A percentile compares a stretch with the other conserved stretches of the same genome.
phyloP scores from a whole-genome alignment of 2,797 vertebrate species.

The Vespertilio murinus region DNA sequence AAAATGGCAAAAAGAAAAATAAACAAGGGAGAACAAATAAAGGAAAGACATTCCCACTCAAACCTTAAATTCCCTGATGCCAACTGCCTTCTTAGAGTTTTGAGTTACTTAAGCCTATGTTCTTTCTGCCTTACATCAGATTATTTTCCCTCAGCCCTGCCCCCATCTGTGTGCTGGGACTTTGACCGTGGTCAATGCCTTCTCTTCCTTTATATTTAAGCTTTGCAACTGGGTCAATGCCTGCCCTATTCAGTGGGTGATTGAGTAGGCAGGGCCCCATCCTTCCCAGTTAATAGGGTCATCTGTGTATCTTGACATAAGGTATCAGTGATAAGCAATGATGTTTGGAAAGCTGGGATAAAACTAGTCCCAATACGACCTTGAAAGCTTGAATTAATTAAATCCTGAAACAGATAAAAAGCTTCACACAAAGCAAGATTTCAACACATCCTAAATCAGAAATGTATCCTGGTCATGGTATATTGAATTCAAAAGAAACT shows the following conservation, averaged over 20 bases:
- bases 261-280: not conserved
- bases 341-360: not conserved
- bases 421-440: conserved; percentile 21
- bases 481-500: conserved; percentile 4
- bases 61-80: not conserved
- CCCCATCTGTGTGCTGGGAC: not conserved
- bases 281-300: not conserved
- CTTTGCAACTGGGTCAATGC: not conserved
- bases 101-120: not conserved
- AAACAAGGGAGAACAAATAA: not conserved
- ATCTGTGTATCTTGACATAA: not conserved
- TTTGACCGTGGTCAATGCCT: not conserved
- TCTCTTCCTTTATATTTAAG: not conserved
- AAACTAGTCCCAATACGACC: conserved; percentile 28
- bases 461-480: conserved; percentile 16
- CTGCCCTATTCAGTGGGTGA: not conserved
- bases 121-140: not conserved
- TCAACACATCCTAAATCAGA: conserved; percentile 32
- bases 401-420: conserved; percentile 44
- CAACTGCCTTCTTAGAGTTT: not conserved
- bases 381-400: conserved; percentile 54
- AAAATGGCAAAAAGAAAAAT: not conserved
- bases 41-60: not conserved
- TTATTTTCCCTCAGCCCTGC: not conserved
- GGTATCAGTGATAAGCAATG: not conserved